phyloP scores from a whole-genome alignment of 2,113 vertebrate genomes.

The Chitala chitala region DNA sequence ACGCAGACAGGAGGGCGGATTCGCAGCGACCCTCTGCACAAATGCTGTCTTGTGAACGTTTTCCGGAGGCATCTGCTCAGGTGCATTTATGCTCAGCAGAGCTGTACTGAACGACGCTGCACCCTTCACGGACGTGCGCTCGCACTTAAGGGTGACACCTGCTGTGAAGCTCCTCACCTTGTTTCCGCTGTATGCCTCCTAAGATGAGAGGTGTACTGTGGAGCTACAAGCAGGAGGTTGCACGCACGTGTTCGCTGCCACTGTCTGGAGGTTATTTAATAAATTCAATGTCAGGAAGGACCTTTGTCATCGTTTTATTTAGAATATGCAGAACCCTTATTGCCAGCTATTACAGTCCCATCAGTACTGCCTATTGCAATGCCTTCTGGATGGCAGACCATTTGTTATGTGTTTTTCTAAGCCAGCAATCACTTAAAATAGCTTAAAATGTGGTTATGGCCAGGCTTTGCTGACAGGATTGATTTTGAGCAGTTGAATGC shows the following conservation, averaged over 20 bases:
- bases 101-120: too few species aligned
- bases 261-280: conserved; percentile 16
- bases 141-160: too few species aligned
- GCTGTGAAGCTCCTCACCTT: too few species aligned
- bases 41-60: too few species aligned
- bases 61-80: too few species aligned
- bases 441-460: conserved; percentile 1
- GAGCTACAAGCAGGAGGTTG: too few species aligned
- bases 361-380: conserved; percentile 3
- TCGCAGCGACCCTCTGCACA: too few species aligned
- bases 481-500: not conserved
- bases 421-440: conserved; percentile 16
- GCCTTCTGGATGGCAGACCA: not conserved
- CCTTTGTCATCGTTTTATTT: not conserved
- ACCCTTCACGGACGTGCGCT: too few species aligned
- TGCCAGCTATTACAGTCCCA: conserved; percentile 18
- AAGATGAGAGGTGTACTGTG: too few species aligned
- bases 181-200: too few species aligned
- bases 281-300: conserved; percentile 18
- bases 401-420: conserved; percentile 12
- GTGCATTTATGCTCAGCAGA: too few species aligned
- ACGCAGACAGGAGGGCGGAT: too few species aligned
- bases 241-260: conserved; percentile 27
- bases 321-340: conserved; percentile 8
- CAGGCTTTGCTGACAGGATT: conserved; percentile 12